Evolutionary conservation across 2,888 invertebrate species (phyloP).

Genomic region (Cephus spinipes): DNA sequence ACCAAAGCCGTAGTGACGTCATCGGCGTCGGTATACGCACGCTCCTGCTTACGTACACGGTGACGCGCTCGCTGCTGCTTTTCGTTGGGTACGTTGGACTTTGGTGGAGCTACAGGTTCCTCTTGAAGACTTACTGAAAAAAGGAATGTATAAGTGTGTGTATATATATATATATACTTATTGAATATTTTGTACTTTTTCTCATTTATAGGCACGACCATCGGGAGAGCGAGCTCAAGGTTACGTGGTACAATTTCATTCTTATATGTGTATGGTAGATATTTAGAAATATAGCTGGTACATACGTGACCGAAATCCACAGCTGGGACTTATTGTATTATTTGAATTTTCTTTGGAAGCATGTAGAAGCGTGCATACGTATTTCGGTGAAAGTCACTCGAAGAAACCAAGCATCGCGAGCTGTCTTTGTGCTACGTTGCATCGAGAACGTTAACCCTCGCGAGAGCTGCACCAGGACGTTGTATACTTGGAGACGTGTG

Average conservation of each 20-base stretch:
- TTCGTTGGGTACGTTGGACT: not conserved
- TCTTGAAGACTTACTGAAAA: not conserved
- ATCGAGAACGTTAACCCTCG: not conserved
- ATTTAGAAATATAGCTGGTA: not conserved
- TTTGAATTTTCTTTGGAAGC: not conserved
- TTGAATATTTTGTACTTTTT: not conserved
- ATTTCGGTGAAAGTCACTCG: constrained; percentile 5
- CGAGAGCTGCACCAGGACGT: not conserved
- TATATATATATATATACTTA: not conserved
- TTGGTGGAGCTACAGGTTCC: not conserved
- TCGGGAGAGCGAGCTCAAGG: not conserved
- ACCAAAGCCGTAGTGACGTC: not conserved
- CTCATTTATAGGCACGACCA: not conserved
- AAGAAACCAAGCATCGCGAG: not conserved
- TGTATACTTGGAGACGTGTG: not conserved
- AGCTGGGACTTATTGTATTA: not conserved
- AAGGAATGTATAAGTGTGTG: not conserved
- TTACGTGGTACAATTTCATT: not conserved
- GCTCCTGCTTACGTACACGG: not conserved
- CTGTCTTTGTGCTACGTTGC: not conserved
- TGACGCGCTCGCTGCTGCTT: not conserved
- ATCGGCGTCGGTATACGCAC: not conserved
- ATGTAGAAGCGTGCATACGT: not conserved
- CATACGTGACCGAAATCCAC: constrained; percentile 1
- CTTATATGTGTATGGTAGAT: not conserved